Percentiles rank a stretch among this genome's conserved stretches.
Evolutionary conservation across 1,140 invertebrate species (phyloP).

Genomic region (Leptopilina boulardi): DNA sequence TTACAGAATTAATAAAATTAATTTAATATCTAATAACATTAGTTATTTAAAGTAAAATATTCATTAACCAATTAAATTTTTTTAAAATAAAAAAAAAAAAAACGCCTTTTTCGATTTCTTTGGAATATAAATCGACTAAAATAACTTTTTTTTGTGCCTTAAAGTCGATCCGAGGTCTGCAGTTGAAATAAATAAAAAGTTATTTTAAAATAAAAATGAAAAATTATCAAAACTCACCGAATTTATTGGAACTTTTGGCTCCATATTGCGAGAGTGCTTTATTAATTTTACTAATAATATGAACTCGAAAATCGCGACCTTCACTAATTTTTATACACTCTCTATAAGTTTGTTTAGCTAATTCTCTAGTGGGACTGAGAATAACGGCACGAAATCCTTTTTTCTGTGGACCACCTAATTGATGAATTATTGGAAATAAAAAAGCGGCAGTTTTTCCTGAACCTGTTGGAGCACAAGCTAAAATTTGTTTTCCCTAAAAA

Average conservation of each 20-base stretch:
- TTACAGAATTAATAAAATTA: too few relatives aligned
- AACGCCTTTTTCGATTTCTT: too few relatives aligned
- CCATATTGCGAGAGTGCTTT: slow-evolving; percentile 79
- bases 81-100: too few relatives aligned
- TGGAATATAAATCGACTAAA: too few relatives aligned
- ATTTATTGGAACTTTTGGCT: slow-evolving; percentile 81
- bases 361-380: slow-evolving; percentile 93
- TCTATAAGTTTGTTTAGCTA: slow-evolving; percentile 93
- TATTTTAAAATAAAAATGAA: slow-evolving; percentile 43
- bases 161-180: too few relatives aligned
- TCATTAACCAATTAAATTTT: too few relatives aligned
- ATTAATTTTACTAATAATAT: slow-evolving; percentile 86
- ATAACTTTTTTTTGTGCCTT: too few relatives aligned
- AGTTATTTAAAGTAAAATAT: too few relatives aligned
- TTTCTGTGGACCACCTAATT: slow-evolving; percentile 79
- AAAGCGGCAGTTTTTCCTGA: slow-evolving; percentile 93
- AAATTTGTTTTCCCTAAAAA: slow-evolving; percentile 85
- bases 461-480: slow-evolving; percentile 96
- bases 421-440: slow-evolving; percentile 87
- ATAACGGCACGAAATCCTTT: slow-evolving; percentile 89
- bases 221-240: slow-evolving; percentile 75
- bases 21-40: too few relatives aligned
- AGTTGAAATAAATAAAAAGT: too few relatives aligned
- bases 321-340: slow-evolving; percentile 88
- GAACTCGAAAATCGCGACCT: slow-evolving; percentile 82